phyloP scores from a whole-genome alignment of 2,113 vertebrate species.

The Myrmecophaga tridactyla region DNA sequence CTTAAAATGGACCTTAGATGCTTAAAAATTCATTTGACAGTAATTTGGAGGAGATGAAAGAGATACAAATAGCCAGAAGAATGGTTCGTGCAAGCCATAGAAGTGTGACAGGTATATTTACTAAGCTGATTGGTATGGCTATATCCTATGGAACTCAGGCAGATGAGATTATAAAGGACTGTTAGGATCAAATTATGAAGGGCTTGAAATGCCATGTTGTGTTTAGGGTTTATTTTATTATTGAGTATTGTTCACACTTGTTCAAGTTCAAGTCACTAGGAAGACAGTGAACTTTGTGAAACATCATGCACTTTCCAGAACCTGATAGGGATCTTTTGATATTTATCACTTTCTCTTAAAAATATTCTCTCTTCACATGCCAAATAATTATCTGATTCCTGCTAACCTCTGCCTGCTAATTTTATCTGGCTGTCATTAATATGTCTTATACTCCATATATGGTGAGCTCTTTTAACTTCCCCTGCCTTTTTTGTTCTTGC shows the following conservation, averaged over 20 bases:
- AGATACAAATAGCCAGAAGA: neutral
- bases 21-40: neutral
- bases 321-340: neutral
- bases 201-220: neutral
- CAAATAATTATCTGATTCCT: neutral
- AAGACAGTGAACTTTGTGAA: slow-evolving; percentile 12
- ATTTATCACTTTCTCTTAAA: slow-evolving; percentile 34
- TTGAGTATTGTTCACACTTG: slow-evolving; percentile 32
- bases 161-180: slow-evolving; percentile 1
- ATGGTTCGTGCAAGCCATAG: neutral
- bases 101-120: slow-evolving; percentile 24
- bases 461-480: neutral
- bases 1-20: neutral
- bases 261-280: neutral
- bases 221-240: neutral
- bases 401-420: neutral
- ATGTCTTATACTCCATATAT: neutral
- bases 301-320: neutral
- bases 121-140: neutral
- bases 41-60: neutral
- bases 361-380: neutral
- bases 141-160: neutral
- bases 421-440: neutral
- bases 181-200: slow-evolving; percentile 37
- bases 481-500: neutral